Conservation (phyloP, 2,797 vertebrate genomes). For the Craterocephalus amniculus region DNA sequence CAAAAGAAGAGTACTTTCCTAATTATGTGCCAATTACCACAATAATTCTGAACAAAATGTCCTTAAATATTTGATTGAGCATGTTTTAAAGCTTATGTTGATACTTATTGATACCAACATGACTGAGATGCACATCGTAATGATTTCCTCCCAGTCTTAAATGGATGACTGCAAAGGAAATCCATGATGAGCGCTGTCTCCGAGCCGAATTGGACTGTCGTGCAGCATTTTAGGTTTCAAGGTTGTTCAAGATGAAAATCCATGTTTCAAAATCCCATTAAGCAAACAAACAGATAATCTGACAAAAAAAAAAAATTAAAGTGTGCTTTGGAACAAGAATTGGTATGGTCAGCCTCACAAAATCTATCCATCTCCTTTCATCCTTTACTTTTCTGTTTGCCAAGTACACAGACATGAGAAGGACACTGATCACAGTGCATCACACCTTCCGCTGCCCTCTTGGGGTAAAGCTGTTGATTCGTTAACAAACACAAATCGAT, state of each 20-base stretch:
- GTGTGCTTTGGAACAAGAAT: conserved; percentile 62
- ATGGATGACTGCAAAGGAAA: conserved; percentile 55
- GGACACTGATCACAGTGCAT: conserved; percentile 47
- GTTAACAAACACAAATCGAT: conserved; percentile 82
- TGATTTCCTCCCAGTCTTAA: conserved; percentile 28
- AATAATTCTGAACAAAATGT: conserved; percentile 42
- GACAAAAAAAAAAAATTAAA: conserved; percentile 59
- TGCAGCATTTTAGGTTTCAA: conserved; percentile 71
- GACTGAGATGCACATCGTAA: conserved; percentile 25
- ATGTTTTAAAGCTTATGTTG: conserved; percentile 20
- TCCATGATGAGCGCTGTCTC: conserved; percentile 75
- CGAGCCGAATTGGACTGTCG: conserved; percentile 70
- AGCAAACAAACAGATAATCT: conserved; percentile 73
- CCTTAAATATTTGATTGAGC: conserved; percentile 7
- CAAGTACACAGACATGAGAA: conserved; percentile 66
- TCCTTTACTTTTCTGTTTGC: conserved; percentile 65
- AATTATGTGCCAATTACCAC: conserved; percentile 29
- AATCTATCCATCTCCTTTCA: conserved; percentile 67
- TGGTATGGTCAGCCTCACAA: conserved; percentile 59
- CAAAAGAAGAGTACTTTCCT: conserved; percentile 30
- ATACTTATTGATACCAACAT: conserved; percentile 21
- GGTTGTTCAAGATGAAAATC: conserved; percentile 75
- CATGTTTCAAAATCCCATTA: conserved; percentile 61
- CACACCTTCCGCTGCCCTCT: conserved; percentile 67
- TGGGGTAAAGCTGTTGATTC: conserved; percentile 71